Evolutionary conservation across 2,888 invertebrate species (phyloP), one percentile per base, ranked within the genome.

Genomic region (Agrochola circellaris): DNA sequence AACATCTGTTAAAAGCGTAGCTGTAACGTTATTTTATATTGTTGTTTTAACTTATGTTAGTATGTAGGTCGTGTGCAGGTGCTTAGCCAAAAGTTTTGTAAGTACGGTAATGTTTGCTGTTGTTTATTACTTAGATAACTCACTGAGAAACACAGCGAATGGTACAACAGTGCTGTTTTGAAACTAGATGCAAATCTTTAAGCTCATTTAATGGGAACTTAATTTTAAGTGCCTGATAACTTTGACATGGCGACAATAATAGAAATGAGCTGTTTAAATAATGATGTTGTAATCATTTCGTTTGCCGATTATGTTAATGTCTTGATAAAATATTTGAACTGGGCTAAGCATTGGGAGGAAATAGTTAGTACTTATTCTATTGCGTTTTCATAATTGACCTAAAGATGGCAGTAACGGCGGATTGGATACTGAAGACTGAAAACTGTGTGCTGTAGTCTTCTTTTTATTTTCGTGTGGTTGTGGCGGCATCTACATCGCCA

Each of bases 1-100:
- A 91, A 94, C 95, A 95, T 95, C 95, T 95, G 94, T 95, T 94
- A 90, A 90, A 90, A 87, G 86, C 79, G 65, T 79, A 81, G 81
- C 74, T 73, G 65, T 84, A 79, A 91, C 91, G 89, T 89, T 90
- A 90, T 92, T 92, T 92, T 93, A 91, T 91, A 89, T 89, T 89
- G 86, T 87, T 88, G 89, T 87, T 85, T 85, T 87, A 89, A 90
- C 85, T 89, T 90, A 91, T 90, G 90, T 91, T 89, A 72, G 64
- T 87, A 89, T 91, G 87, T 91, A 90, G 89, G 89, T 90, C 89
- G 86, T 68, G 81, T 67, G 71, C 89, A 87, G 86, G 89, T 87
- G 88, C 83, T 79, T 66, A 75, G 15, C 79, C 65, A 48, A 88
- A 86, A 86, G 84, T 77, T 70, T 86, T 81, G 87, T 82, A 71